Conservation (phyloP, 2,797 vertebrate species). For the Pseudopleuronectes americanus region DNA sequence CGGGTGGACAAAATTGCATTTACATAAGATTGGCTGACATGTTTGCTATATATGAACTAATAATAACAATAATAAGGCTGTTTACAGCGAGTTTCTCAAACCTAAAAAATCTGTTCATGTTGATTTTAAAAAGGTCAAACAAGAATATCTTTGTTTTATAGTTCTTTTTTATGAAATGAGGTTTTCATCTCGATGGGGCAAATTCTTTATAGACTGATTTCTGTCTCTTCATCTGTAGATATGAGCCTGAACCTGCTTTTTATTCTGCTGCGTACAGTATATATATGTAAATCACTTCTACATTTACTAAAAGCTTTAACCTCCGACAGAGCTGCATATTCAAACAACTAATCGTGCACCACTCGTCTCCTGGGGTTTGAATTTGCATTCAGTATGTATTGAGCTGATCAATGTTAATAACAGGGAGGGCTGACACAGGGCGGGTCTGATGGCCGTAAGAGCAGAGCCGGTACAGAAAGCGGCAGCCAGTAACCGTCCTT, state of each 20-base stretch:
- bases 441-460: constrained; percentile 22
- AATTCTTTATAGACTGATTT: too few species aligned
- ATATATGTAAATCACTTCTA: neutral
- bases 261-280: neutral
- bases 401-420: constrained; percentile 65
- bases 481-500: constrained; percentile 45
- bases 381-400: constrained; percentile 43
- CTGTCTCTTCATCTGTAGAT: too few species aligned
- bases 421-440: constrained; percentile 23
- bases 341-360: constrained; percentile 18
- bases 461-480: constrained; percentile 40
- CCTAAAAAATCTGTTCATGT: neutral
- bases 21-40: too few species aligned
- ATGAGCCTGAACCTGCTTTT: neutral
- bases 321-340: constrained; percentile 32
- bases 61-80: too few species aligned
- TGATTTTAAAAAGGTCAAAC: neutral
- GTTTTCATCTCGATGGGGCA: too few species aligned
- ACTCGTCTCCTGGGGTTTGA: constrained; percentile 14
- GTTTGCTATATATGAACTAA: too few species aligned
- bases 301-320: constrained; percentile 3
- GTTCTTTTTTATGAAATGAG: too few species aligned
- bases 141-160: neutral
- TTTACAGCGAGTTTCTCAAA: too few species aligned
- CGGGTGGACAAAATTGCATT: too few species aligned